Evolutionary conservation across 2,113 vertebrate genomes (phyloP), one percentile per base, ranked within the genome.

Genomic region (Spilogale gracilis): DNA sequence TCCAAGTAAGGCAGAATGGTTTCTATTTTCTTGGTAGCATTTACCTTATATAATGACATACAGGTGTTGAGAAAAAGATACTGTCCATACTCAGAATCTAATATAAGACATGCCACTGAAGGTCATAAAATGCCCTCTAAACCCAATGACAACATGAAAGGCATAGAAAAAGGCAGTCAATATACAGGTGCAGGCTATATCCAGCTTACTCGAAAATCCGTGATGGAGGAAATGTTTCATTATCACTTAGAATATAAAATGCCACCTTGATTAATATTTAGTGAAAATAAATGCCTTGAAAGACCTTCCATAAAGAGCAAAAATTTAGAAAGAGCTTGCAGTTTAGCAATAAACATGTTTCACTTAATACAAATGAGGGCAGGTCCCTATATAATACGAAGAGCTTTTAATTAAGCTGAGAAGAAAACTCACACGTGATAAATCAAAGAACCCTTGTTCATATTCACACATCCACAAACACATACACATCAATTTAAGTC

Each of bases 361-460:
- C 61, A 20, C 38, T 60, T 89, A 60, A 94, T 78, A 82, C n/a
- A 96, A 85, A 96, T 71, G 63, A 97, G 56, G 48, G 11, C 54
- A 89, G 45, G 9, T 9, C 63, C 54, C 54, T 79, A 81, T 61
- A 45, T 16, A 74, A 45, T 16, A 74, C 25, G 56, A 73, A 21
- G 12, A 97, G 56, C 13, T 87, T 92, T 97, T 97, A 97, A 96
- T 97, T 97, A 96, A 88, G 38, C 25, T 11, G 69, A 94, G 48
- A 83, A 91, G 54, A 96, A 93, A 90, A 85, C 2, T 13, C 43
- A 91, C 23, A 84, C 14, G 21, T 48, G 79, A 89, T 89, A 94
- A 95, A 93, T 83, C 65, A 97, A 92, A 91, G 58, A 88, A 48
- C 52, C 21, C 20, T 71, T 95, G 91, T 95, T 45, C 30, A 78